phyloP scores from a whole-genome alignment of 2,888 invertebrate genomes.

The Taenaris catops region DNA sequence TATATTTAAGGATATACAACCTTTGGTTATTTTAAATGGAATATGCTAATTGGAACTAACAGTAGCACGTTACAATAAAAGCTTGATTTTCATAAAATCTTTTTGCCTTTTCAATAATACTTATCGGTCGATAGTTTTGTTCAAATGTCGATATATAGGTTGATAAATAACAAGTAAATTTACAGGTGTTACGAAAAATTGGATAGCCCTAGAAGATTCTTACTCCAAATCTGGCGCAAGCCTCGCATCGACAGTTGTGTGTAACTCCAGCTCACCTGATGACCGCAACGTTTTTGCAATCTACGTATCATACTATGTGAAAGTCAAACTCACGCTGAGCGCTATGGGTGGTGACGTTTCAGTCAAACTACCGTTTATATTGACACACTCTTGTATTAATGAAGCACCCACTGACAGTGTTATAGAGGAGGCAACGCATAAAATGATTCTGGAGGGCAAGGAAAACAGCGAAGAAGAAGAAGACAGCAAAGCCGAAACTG shows the following conservation, averaged over 20 bases:
- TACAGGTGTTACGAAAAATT: slow-evolving; percentile 90
- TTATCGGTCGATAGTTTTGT: too few relatives aligned
- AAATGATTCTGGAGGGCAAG: slow-evolving; percentile 68
- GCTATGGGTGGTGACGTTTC: slow-evolving; percentile 90
- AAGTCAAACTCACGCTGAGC: slow-evolving; percentile 90
- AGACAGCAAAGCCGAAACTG: slow-evolving; percentile 52
- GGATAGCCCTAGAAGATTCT: slow-evolving; percentile 94
- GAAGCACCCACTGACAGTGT: slow-evolving; percentile 79
- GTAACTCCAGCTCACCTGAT: slow-evolving; percentile 78
- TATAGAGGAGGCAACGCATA: slow-evolving; percentile 67
- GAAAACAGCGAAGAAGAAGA: slow-evolving; percentile 68
- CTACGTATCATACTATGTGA: slow-evolving; percentile 94
- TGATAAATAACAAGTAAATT: slow-evolving; percentile 12
- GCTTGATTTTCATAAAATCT: too few relatives aligned
- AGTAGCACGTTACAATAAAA: too few relatives aligned
- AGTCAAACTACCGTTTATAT: slow-evolving; percentile 88
- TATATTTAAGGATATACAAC: too few relatives aligned
- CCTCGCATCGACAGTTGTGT: slow-evolving; percentile 81
- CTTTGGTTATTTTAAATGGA: too few relatives aligned
- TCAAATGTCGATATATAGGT: slow-evolving; percentile 13
- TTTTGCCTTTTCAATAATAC: too few relatives aligned
- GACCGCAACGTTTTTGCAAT: slow-evolving; percentile 94
- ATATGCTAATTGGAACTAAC: too few relatives aligned
- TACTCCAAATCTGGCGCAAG: slow-evolving; percentile 85
- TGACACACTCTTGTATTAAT: slow-evolving; percentile 86